phyloP scores from a whole-genome alignment of 35 echinoderm and acorn worm genomes.

The Stichopus chloronotus region DNA sequence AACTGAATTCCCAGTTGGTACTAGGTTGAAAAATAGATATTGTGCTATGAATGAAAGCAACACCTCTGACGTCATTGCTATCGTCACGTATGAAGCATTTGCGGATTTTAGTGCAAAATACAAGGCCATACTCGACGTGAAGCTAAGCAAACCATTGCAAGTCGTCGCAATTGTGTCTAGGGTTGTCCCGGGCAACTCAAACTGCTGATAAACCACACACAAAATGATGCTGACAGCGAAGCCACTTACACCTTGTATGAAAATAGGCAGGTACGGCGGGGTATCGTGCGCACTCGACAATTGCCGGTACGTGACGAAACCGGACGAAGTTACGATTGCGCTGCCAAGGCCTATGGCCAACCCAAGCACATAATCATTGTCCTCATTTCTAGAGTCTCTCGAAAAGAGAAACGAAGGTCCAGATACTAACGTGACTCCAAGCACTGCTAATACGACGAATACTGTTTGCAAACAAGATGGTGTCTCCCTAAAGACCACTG shows the following conservation, averaged over 20 bases:
- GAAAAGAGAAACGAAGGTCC: constrained; percentile 19
- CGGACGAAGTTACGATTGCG: background rate
- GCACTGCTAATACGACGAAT: background rate
- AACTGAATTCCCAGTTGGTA: background rate
- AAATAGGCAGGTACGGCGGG: background rate
- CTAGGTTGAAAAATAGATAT: background rate
- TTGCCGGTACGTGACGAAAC: background rate
- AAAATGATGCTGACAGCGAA: background rate
- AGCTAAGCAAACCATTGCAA: constrained; percentile 6
- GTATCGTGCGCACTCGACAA: background rate
- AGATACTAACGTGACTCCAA: constrained; percentile 3
- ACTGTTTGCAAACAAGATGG: background rate
- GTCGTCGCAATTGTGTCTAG: background rate
- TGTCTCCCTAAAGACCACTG: background rate
- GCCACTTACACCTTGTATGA: background rate
- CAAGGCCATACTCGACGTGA: background rate
- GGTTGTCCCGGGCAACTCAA: background rate
- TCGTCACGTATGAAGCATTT: constrained; percentile 30
- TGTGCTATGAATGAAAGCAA: background rate
- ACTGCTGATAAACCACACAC: background rate
- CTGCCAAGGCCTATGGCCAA: background rate
- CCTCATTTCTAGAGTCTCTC: background rate
- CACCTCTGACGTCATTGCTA: constrained; percentile 44
- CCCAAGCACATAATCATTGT: background rate
- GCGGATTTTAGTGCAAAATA: background rate